Base-by-base conservation (phyloP, 2,797 vertebrate genomes). In the Sebastes melanostomus region DNA sequence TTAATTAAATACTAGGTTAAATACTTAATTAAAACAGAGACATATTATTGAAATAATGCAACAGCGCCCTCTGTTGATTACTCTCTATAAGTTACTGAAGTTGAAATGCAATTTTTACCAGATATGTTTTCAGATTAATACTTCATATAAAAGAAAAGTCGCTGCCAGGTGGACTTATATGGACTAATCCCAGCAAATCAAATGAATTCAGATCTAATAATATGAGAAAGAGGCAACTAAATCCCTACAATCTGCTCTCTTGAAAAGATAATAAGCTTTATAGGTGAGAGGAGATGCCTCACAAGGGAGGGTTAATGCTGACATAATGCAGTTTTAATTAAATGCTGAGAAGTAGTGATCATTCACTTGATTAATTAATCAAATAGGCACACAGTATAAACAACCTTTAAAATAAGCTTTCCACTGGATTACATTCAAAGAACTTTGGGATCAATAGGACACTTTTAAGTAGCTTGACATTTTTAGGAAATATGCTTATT, bases 51-150 rank as follows among this genome's bases (percentile, higher is more conserved):
- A 71, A 55, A 50, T 67, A 7, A 68, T 56, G 22, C 24, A 13
- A 74, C 11, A 16, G 75, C 72, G 83, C 88, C 91, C 89, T 74
- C 92, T 93, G 78, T 56, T 82, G 92, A 56, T 66, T 5, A 5
- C 24, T 66, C 1, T 2, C 7, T 27, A 6, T 30, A 67, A 32
- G 1, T 78, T 7, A 50, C 24, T 78, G 9, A 29, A 72, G n/a
- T 77, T 56, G 34, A 61, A 68, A 34, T 34, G 10, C 2, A 4
- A 22, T 58, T 24, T 32, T 22, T 1, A 20, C 1, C 36, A 32
- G 9, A 32, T 36, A 9, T 46, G 5, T 69, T 77, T 30, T 18
- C 12, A 63, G 2, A 71, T 68, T 13, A 69, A 29, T 59, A 27
- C 6, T n/a, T 13, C 1, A 38, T 32, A 9, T 8, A 38, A 74